phyloP scores from a whole-genome alignment of 2,797 vertebrate species.

The Capromys pilorides region DNA sequence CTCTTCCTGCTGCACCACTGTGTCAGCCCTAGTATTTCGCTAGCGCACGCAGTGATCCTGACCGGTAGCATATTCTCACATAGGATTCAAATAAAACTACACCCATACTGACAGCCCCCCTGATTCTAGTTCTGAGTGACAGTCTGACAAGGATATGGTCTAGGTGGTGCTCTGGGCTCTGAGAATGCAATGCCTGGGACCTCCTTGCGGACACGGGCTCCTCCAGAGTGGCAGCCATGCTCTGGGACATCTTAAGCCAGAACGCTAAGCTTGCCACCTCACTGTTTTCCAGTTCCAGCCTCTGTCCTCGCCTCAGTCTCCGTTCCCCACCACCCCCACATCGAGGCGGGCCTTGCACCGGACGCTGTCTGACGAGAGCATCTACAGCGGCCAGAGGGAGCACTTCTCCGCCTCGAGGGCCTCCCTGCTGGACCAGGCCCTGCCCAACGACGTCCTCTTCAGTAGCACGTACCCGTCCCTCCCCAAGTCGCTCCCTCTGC shows the following conservation, averaged over 20 bases:
- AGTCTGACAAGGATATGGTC: rapidly evolving
- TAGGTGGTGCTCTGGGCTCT: background rate
- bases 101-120: rapidly evolving
- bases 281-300: conserved; percentile 74
- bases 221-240: background rate
- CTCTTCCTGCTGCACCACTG: rapidly evolving
- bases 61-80: background rate
- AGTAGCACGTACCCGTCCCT: conserved; percentile 96
- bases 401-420: conserved; percentile 89
- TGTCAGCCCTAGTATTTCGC: background rate
- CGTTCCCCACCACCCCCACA: conserved; percentile 90
- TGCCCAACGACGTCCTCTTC: conserved; percentile 93
- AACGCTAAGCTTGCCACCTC: conserved; percentile 27
- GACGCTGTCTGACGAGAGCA: conserved; percentile 97
- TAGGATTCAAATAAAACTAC: background rate
- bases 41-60: background rate
- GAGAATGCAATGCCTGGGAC: background rate
- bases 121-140: background rate
- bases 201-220: background rate
- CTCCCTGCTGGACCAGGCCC: conserved; percentile 91
- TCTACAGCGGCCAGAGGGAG: conserved; percentile 96
- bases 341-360: conserved; percentile 93
- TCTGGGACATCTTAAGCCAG: background rate
- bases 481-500: conserved; percentile 87
- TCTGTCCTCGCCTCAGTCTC: conserved; percentile 87